A percentile compares a stretch with the other conserved stretches of the same genome.
These are phyloP conservation scores for Corythucha ciliata DNA, from an alignment of 2,888 invertebrate species.

Conservation along the genomic window DNA sequence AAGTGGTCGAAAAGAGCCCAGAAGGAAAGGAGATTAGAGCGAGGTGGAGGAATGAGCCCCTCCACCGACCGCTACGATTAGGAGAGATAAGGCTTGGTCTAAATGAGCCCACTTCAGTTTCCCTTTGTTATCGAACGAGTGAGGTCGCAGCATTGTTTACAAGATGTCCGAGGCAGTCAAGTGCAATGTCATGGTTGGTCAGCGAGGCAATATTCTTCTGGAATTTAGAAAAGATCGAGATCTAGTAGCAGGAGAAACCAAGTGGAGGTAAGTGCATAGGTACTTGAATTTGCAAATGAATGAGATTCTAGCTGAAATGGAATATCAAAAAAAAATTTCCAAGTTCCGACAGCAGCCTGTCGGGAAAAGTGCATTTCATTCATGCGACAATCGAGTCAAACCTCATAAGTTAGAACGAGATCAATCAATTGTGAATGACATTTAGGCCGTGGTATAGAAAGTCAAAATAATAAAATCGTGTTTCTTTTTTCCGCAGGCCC, in stretches of 20 bases:
- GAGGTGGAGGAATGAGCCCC: background rate
- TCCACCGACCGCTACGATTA: constrained; percentile 1
- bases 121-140: background rate
- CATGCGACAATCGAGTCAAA: too few relatives aligned
- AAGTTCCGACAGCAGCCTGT: too few relatives aligned
- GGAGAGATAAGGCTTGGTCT: background rate
- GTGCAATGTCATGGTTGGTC: constrained; percentile 3
- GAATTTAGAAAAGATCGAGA: constrained; percentile 6
- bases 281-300: too few relatives aligned
- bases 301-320: too few relatives aligned
- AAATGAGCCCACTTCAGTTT: background rate
- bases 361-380: too few relatives aligned
- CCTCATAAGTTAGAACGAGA: too few relatives aligned
- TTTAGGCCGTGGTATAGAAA: too few relatives aligned
- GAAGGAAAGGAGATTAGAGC: background rate
- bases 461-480: too few relatives aligned
- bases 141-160: background rate
- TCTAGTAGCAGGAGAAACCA: background rate
- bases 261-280: background rate
- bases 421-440: too few relatives aligned
- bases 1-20: too few relatives aligned
- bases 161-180: background rate
- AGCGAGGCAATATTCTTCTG: background rate
- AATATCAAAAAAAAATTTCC: too few relatives aligned
- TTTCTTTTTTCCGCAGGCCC: too few relatives aligned